Evolutionary conservation across 2,113 vertebrate genomes (phyloP).

Genomic region (Oenanthe oenanthe): DNA sequence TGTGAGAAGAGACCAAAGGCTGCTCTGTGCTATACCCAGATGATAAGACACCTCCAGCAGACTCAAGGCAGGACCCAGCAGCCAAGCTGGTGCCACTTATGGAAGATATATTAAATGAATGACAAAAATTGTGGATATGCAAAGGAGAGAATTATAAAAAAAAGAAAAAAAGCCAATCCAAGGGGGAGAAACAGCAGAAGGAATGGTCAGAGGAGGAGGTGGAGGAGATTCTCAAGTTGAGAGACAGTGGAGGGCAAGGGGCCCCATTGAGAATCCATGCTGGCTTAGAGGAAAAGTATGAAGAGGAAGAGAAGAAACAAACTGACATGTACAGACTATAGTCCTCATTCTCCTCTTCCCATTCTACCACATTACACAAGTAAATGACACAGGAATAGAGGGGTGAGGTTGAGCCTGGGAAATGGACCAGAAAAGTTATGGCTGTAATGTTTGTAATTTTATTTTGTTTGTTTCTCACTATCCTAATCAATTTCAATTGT

Average conservation of each 20-base stretch:
- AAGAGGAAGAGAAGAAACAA: neutral
- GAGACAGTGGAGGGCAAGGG: neutral
- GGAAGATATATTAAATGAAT: neutral
- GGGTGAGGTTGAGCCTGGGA: neutral
- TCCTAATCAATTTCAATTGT: neutral
- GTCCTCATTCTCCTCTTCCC: neutral
- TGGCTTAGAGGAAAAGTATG: neutral
- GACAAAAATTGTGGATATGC: neutral
- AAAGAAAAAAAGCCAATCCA: accelerated
- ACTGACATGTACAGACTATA: accelerated
- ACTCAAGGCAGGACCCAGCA: neutral
- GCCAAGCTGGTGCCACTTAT: neutral
- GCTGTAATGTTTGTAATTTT: neutral
- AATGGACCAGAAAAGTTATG: neutral
- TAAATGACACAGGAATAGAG: neutral
- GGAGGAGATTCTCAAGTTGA: neutral
- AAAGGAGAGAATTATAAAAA: neutral
- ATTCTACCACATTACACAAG: accelerated
- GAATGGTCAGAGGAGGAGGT: neutral
- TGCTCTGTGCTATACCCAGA: accelerated
- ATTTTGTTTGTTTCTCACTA: neutral
- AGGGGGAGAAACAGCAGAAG: neutral
- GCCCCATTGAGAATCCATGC: neutral
- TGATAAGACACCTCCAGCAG: neutral
- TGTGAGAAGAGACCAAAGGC: neutral